Percentiles rank a stretch among this genome's conserved stretches.
Conservation (phyloP, 2,888 invertebrate genomes). For the Ennomos erosarius region DNA sequence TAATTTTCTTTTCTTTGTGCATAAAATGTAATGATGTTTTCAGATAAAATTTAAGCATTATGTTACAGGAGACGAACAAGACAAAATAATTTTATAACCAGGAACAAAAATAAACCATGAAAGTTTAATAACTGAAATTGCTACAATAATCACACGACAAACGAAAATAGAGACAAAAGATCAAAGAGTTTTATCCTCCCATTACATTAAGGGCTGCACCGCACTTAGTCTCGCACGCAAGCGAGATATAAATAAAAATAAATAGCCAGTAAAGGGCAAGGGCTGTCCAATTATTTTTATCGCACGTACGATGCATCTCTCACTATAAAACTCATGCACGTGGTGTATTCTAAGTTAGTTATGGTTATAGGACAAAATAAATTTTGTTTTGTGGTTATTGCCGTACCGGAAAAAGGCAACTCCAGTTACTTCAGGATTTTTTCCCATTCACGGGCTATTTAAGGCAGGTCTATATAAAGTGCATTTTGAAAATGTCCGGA, state of each 20-base stretch:
- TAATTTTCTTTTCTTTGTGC: too few species aligned
- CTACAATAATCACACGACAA: slow-evolving; percentile 15
- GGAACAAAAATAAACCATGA: slow-evolving; percentile 20
- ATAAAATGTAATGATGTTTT: too few species aligned
- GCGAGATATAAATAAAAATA: slow-evolving; percentile 56
- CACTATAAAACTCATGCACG: slow-evolving; percentile 1
- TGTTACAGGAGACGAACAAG: too few species aligned
- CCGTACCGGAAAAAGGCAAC: too few species aligned
- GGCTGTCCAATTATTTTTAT: slow-evolving; percentile 61
- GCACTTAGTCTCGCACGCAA: slow-evolving; percentile 50
- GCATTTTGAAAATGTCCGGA: too few species aligned
- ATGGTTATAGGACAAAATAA: not conserved
- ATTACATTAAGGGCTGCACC: slow-evolving; percentile 43
- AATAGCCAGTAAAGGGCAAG: slow-evolving; percentile 57
- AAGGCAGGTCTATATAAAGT: too few species aligned
- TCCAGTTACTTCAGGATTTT: too few species aligned
- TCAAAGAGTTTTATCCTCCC: slow-evolving; percentile 50
- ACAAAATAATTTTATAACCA: not conserved
- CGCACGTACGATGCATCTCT: slow-evolving; percentile 32
- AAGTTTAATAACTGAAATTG: slow-evolving; percentile 34
- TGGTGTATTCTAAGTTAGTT: too few species aligned
- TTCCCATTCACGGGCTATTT: too few species aligned
- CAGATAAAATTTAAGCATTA: too few species aligned
- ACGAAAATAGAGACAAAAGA: slow-evolving; percentile 38
- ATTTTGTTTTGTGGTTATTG: not conserved